phyloP scores from a whole-genome alignment of 2,888 invertebrate species.

The Lucinisca nassula region DNA sequence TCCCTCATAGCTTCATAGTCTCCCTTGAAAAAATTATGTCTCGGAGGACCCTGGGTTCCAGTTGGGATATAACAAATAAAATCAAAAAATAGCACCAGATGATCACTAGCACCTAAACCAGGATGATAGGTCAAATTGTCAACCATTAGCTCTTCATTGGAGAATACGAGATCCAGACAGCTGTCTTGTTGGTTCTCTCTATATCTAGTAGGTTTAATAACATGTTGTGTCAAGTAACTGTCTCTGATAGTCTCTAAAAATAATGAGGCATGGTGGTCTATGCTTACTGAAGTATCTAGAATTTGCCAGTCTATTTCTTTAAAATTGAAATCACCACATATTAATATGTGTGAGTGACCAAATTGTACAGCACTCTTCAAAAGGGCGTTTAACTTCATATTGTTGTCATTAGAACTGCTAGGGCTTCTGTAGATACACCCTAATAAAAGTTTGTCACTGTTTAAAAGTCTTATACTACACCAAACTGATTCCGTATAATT shows the following conservation, averaged over 20 bases:
- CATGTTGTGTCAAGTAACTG: not conserved
- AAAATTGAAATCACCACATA: not conserved
- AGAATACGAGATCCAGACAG: not conserved
- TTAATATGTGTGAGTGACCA: not conserved
- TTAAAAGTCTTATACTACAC: not conserved
- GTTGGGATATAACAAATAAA: not conserved
- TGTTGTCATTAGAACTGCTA: not conserved
- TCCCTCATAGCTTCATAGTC: not conserved
- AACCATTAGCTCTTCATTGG: not conserved
- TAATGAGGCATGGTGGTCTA: not conserved
- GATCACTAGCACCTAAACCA: not conserved
- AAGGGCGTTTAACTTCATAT: not conserved
- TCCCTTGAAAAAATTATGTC: not conserved
- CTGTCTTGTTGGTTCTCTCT: not conserved
- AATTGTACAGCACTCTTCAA: not conserved
- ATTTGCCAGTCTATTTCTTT: constrained; percentile 3
- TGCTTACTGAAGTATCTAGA: not conserved
- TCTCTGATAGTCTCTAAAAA: not conserved
- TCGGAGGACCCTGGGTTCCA: not conserved
- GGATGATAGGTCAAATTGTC: not conserved
- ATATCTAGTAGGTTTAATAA: not conserved
- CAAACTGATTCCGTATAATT: not conserved
- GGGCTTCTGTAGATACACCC: not conserved
- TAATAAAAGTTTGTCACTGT: not conserved
- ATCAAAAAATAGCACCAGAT: not conserved